Base-by-base conservation (phyloP, 1,140 invertebrate species). In the Drosophila mauritiana region DNA sequence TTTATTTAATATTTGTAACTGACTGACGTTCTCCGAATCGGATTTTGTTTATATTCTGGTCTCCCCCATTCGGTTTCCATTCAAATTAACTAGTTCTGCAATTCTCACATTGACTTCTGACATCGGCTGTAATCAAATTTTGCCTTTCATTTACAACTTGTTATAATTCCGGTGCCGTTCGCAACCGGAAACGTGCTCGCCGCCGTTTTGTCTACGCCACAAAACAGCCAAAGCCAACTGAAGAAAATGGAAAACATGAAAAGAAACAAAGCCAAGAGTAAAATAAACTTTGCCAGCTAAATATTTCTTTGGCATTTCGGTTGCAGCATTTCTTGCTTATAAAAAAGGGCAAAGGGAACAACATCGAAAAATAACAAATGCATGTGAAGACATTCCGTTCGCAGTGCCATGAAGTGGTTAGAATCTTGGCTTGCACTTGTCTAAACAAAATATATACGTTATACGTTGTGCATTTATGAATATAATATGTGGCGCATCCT, bases 201-300 rank as follows among this genome's bases (percentile, higher is more conserved):
- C 55, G 83, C 83, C 84, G 76, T 69, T 88, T 83, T 83, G 80
- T 89, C 76, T 80, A 67, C 57, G 77, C 55, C 61, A 72, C 61
- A 73, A 64, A 76, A 83, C 49, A 72, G 52, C 46, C 58, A 76
- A 58, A 74, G 51, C 67, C 67, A 70, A 49, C 67, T 56, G 53
- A 40, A 36, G 43, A 65, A 75, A 48, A 62, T 20, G 40, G 39
- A 56, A 48, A 25, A 81, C 34, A 59, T 52, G 65, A 49, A 70
- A 64, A 46, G 70, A 73, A 53, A 42, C 25, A 13, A 22, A 67
- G 61, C 36, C 76, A 62, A 72, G 70, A 59, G 53, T 40, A 73
- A 73, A 76, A 57, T 53, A 74, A 75, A 74, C 59, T 79, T 84
- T 72, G 56, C 56, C 76, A 84, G 56, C 65, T 42, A 34, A 73